These are phyloP conservation scores for Rallus limicola DNA, from an alignment of 2,113 vertebrate genomes.

Conservation along the genomic window DNA sequence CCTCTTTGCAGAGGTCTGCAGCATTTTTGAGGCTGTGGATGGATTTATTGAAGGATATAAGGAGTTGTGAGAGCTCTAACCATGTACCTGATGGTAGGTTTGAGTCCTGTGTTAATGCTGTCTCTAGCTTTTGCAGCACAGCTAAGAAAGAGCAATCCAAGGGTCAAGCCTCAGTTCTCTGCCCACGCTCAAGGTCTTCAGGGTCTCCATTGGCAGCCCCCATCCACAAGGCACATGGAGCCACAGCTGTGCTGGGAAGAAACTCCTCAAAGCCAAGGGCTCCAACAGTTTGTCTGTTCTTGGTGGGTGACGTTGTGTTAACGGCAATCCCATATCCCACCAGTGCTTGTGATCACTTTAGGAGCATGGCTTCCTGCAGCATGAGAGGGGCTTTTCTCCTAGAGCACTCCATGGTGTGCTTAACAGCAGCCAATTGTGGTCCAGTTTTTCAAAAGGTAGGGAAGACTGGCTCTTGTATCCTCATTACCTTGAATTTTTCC, in stretches of 20 bases:
- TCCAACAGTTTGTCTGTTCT: neutral
- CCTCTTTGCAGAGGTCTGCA: neutral
- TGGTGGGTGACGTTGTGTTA: rapidly evolving
- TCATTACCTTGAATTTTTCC: neutral
- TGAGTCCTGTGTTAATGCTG: neutral
- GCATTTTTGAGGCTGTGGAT: neutral
- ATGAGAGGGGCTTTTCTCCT: neutral
- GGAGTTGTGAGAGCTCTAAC: neutral
- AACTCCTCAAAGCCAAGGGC: neutral
- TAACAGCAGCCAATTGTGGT: neutral
- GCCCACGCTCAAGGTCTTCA: neutral
- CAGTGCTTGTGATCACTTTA: rapidly evolving
- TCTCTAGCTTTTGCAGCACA: neutral
- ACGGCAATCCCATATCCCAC: neutral
- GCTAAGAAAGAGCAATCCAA: neutral
- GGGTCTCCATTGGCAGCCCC: neutral
- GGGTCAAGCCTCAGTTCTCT: neutral
- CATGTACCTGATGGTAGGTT: neutral
- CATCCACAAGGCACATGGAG: neutral
- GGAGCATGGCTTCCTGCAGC: neutral
- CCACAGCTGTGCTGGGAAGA: neutral
- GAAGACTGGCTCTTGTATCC: neutral
- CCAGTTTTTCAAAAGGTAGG: neutral
- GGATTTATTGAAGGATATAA: neutral
- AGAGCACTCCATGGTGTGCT: neutral